These are phyloP conservation scores for Lepilemur septentrionalis DNA, from an alignment of 2,797 vertebrate genomes.

Conservation along the genomic window DNA sequence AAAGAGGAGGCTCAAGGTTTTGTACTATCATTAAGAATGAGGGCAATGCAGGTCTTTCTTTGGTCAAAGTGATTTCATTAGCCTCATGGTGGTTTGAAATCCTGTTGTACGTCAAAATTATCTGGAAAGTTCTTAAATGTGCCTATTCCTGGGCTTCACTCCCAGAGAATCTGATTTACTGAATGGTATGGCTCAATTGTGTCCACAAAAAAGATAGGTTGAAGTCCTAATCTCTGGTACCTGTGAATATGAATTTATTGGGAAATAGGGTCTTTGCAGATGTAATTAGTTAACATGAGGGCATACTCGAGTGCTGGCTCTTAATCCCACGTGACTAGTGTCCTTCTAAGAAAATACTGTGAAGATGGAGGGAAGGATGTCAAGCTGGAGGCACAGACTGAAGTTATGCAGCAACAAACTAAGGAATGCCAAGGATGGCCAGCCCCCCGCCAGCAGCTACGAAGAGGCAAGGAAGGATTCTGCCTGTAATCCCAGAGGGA, in stretches of 20 bases:
- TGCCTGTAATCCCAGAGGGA: neutral
- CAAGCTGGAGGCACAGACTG: neutral
- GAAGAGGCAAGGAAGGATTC: neutral
- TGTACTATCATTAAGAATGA: neutral
- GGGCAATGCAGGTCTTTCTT: rapidly evolving
- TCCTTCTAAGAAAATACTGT: neutral
- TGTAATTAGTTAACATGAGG: neutral
- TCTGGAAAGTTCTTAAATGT: neutral
- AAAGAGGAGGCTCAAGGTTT: neutral
- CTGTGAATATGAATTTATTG: neutral
- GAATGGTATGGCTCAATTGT: neutral
- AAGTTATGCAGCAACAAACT: neutral
- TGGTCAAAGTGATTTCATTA: neutral
- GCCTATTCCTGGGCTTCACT: neutral
- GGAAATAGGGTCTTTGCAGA: neutral
- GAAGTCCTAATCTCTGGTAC: neutral
- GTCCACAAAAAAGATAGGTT: neutral
- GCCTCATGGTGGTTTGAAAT: rapidly evolving
- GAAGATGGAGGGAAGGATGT: neutral
- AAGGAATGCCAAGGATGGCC: neutral
- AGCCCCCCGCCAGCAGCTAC: neutral
- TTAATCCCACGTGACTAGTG: neutral
- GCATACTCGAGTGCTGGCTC: neutral
- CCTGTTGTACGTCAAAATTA: neutral
- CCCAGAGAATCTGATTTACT: neutral